Evolutionary conservation across 2,888 invertebrate genomes (phyloP), one percentile per base, ranked within the genome.

Genomic region (Idaea straminata): DNA sequence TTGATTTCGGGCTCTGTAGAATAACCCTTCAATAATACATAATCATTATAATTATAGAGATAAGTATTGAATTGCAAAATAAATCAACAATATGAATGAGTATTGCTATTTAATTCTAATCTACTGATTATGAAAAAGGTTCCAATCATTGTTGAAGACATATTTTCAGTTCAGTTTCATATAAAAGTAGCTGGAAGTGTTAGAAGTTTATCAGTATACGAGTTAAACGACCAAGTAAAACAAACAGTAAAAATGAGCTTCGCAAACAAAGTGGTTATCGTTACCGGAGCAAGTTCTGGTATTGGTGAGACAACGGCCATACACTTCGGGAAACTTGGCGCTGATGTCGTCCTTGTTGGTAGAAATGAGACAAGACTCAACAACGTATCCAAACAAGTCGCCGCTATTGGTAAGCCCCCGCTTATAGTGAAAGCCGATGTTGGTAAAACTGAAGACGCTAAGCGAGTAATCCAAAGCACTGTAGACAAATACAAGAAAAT

Each of bases 401-500:
- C 47, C 13, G 47, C 47, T 13, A 10, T 47, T 10, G 47, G 47
- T 47, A 47, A 47, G 47, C 2, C 47, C 7, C 47, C 47, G 47
- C 47, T 47, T 13, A 47, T 47, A 47, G 10, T 47, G 13, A 47
- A 47, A 47, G 47, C 47, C 0, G 47, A 47, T 10, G 47, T 47
- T 10, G 47, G 47, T 47, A 5, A 10, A 47, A 47, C 47, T 7
- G 47, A 47, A 47, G 47, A 47, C 13, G 47, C 47, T 13, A 47
- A 47, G 10, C 47, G 47, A 47, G 13, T 47, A 7, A 47, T 47
- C 7, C 7, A 47, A 47, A 4, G 7, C 47, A 47, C 47, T 10
- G 10, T 47, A 47, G 47, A 47, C 7, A 47, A 47, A 47, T 47
- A 47, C 47, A 47, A 47, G 13, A 47, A 63, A 62, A 60, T 74